These are phyloP conservation scores for Apamea anceps DNA, from an alignment of 2,888 invertebrate genomes.

Conservation along the genomic window DNA sequence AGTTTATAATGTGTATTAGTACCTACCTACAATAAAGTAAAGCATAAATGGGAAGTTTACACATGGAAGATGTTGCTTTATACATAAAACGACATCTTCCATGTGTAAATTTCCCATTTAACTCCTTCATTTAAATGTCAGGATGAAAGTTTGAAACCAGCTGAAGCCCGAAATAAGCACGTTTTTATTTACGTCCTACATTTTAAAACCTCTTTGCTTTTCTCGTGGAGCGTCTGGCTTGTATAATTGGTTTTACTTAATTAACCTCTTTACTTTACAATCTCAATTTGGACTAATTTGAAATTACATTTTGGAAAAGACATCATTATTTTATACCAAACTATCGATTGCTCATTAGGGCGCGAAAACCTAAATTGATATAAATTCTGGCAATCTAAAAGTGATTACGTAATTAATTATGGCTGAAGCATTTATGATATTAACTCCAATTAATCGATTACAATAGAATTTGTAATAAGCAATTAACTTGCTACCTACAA, in stretches of 20 bases:
- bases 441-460: too few species aligned
- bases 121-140: background rate
- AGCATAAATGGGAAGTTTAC: too few species aligned
- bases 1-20: background rate
- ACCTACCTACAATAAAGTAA: too few species aligned
- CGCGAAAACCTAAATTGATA: background rate
- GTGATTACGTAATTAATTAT: background rate
- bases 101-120: background rate
- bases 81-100: too few species aligned
- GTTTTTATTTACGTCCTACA: background rate
- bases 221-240: background rate
- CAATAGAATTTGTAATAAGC: too few species aligned
- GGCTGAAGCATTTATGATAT: background rate
- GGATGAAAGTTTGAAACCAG: background rate
- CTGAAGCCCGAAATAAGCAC: background rate
- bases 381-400: background rate
- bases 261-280: background rate
- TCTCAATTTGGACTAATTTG: background rate
- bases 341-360: background rate
- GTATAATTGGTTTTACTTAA: background rate
- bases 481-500: background rate
- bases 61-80: too few species aligned
- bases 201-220: slow-evolving; percentile 18
- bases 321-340: background rate
- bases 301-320: slow-evolving; percentile 3